A percentile compares a stretch with the other conserved stretches of the same genome.
phyloP scores from a whole-genome alignment of 2,797 vertebrate genomes.

The Euthynnus affinis region DNA sequence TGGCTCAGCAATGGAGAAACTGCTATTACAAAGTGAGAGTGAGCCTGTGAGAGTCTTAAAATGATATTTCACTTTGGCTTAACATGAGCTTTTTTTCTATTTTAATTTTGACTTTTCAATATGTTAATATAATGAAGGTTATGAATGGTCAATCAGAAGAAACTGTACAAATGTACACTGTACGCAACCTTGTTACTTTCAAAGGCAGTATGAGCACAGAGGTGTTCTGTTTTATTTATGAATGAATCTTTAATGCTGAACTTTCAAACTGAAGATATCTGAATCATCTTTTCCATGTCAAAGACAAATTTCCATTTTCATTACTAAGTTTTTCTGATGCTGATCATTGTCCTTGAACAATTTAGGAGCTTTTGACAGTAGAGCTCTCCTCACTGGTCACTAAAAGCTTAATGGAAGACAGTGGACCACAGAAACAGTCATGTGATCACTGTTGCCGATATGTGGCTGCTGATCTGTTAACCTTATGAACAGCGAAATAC shows the following conservation, averaged over 20 bases:
- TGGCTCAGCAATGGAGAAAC: constrained; percentile 21
- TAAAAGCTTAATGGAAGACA: not conserved
- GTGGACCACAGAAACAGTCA: not conserved
- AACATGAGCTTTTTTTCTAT: constrained; percentile 13
- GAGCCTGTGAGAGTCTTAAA: constrained; percentile 18
- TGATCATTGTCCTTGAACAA: too few relatives aligned
- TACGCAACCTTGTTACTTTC: not conserved
- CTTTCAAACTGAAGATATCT: not conserved
- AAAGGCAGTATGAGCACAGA: not conserved
- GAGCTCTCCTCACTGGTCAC: too few relatives aligned
- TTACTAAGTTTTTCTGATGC: too few relatives aligned
- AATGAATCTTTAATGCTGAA: not conserved
- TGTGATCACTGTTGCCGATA: too few relatives aligned
- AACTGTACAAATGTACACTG: not conserved
- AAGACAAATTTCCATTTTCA: too few relatives aligned
- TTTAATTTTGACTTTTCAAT: constrained; percentile 24
- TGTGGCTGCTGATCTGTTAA: too few relatives aligned
- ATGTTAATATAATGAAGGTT: not conserved
- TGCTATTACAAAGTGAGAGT: constrained; percentile 23
- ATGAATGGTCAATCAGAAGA: not conserved
- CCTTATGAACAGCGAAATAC: too few relatives aligned
- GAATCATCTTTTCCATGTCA: not conserved
- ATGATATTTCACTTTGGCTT: constrained; percentile 18
- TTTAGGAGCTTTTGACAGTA: too few relatives aligned
- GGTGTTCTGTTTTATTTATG: not conserved